Evolutionary conservation across 2,113 vertebrate genomes (phyloP).

Genomic region (Astur gentilis): DNA sequence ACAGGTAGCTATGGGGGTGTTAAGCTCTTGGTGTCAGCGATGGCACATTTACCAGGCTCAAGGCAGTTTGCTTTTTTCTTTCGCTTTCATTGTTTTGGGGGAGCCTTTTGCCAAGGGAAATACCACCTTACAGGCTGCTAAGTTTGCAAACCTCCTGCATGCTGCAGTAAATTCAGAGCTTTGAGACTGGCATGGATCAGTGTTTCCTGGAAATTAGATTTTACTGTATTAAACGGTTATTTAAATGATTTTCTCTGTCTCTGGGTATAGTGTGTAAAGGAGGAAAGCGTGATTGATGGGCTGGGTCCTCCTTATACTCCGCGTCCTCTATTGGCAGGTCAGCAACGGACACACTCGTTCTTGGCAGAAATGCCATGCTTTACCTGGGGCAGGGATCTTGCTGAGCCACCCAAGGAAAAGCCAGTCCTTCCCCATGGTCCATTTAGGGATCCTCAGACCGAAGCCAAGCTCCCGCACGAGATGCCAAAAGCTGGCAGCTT

Average conservation of each 20-base stretch:
- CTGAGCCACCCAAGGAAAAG: neutral
- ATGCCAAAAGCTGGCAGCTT: neutral
- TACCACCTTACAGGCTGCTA: fast-evolving
- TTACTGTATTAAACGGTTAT: neutral
- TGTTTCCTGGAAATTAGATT: neutral
- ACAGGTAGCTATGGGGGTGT: neutral
- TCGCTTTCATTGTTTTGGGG: fast-evolving
- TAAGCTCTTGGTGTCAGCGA: neutral
- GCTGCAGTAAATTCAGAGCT: neutral
- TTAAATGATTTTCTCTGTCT: neutral
- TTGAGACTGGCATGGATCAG: neutral
- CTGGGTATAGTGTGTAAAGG: neutral
- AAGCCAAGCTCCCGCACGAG: neutral
- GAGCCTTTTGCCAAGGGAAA: neutral
- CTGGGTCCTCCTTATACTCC: neutral
- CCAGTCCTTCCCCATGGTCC: neutral
- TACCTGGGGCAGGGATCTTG: neutral
- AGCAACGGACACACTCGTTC: neutral
- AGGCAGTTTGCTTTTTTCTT: neutral
- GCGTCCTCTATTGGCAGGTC: neutral
- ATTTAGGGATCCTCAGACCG: neutral
- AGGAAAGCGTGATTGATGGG: fast-evolving
- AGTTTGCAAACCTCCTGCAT: neutral
- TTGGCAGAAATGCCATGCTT: neutral
- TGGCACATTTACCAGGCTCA: neutral